Evolutionary conservation across 2,113 vertebrate species (phyloP).

Genomic region (Pterocles burchelli): DNA sequence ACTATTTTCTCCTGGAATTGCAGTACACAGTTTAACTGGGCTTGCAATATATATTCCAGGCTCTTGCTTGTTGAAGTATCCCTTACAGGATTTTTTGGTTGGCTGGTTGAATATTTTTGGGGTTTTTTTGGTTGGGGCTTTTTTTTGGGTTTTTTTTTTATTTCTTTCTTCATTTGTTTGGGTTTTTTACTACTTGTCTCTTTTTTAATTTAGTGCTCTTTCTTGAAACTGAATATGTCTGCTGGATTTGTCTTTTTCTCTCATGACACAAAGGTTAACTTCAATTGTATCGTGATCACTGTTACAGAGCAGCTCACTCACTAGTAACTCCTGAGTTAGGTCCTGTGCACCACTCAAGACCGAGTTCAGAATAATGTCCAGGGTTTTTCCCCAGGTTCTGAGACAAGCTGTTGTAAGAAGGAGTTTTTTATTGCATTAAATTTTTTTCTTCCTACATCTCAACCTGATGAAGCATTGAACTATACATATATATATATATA

Average conservation of each 20-base stretch:
- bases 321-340: neutral
- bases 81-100: neutral
- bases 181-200: neutral
- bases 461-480: neutral
- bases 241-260: neutral
- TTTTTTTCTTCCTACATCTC: neutral
- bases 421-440: neutral
- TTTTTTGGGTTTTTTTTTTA: neutral
- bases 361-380: accelerated
- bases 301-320: neutral
- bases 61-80: neutral
- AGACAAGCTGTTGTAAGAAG: neutral
- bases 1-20: conserved; percentile 17
- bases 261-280: neutral
- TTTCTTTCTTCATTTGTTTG: too few species aligned
- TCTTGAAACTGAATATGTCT: neutral
- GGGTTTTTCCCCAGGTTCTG: neutral
- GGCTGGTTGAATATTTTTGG: neutral
- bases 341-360: neutral
- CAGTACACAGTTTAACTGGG: neutral
- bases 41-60: neutral
- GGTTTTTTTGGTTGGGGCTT: neutral
- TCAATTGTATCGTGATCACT: neutral
- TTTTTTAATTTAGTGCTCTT: neutral
- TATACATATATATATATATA: neutral